phyloP scores from a whole-genome alignment of 1,140 invertebrate species.

The Heliothis subflexa region DNA sequence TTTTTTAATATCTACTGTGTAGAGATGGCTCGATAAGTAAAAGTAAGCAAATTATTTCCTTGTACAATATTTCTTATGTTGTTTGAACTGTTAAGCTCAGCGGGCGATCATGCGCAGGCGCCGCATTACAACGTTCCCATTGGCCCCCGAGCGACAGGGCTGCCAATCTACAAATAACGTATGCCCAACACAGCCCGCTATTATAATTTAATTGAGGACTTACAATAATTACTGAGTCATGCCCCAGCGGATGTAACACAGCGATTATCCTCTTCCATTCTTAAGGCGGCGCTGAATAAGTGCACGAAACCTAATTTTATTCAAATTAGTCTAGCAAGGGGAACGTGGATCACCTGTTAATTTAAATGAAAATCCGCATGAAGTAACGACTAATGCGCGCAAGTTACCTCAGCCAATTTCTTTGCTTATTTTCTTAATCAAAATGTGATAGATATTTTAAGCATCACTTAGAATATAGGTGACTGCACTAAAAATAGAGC shows the following conservation, averaged over 20 bases:
- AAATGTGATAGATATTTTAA: constrained; percentile 42
- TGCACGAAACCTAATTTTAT: constrained; percentile 45
- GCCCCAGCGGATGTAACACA: constrained; percentile 57
- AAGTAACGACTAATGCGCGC: neutral
- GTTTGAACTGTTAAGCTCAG: constrained; percentile 67
- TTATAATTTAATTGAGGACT: constrained; percentile 76
- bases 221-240: constrained; percentile 63
- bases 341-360: constrained; percentile 24
- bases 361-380: constrained; percentile 30
- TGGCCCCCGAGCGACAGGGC: constrained; percentile 74
- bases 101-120: constrained; percentile 78
- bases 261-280: constrained; percentile 52
- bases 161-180: constrained; percentile 78
- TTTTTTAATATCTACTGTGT: neutral
- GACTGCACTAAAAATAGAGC: constrained; percentile 76
- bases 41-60: constrained; percentile 50
- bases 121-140: constrained; percentile 77
- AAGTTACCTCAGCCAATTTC: constrained; percentile 6
- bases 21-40: constrained; percentile 13
- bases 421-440: constrained; percentile 43
- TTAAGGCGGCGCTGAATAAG: constrained; percentile 34
- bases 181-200: constrained; percentile 61
- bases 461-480: constrained; percentile 60
- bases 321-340: constrained; percentile 31
- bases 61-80: constrained; percentile 57